Percentiles rank a stretch among this genome's conserved stretches.
Evolutionary conservation across 2,888 invertebrate genomes (phyloP).

Genomic region (Philhelius pedissequus): DNA sequence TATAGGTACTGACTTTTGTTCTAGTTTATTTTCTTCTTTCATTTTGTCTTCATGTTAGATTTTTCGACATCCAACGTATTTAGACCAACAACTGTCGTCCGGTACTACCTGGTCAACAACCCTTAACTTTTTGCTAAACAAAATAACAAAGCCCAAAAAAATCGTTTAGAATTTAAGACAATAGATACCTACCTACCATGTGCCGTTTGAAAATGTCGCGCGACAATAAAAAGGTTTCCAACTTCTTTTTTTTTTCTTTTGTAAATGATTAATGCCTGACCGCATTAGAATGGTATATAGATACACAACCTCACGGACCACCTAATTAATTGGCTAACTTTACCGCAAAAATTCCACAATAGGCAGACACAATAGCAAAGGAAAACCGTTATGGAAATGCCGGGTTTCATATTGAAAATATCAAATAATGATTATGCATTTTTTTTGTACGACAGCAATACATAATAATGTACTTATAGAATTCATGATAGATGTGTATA

Average conservation of each 20-base stretch:
- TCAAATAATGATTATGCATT: conserved; percentile 4
- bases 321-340: conserved; percentile 43
- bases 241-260: conserved; percentile 17
- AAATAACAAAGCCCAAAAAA: neutral
- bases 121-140: conserved; percentile 11
- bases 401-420: conserved; percentile 19
- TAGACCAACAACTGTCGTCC: neutral
- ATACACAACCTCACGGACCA: neutral
- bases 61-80: neutral
- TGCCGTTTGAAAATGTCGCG: conserved; percentile 17
- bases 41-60: neutral
- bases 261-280: conserved; percentile 58
- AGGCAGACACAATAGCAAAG: neutral
- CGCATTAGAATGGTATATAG: conserved; percentile 25
- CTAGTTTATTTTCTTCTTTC: conserved; percentile 20
- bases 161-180: conserved; percentile 12
- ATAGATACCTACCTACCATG: too few species aligned
- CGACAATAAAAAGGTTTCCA: neutral
- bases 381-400: neutral
- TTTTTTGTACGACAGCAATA: neutral
- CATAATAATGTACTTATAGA: neutral
- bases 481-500: too few species aligned
- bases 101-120: conserved; percentile 42
- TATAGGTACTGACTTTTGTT: conserved; percentile 30
- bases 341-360: conserved; percentile 7